A percentile compares a stretch with the other conserved stretches of the same genome.
Evolutionary conservation across 2,797 vertebrate genomes (phyloP).

Genomic region (Leucoraja ocellata): DNA sequence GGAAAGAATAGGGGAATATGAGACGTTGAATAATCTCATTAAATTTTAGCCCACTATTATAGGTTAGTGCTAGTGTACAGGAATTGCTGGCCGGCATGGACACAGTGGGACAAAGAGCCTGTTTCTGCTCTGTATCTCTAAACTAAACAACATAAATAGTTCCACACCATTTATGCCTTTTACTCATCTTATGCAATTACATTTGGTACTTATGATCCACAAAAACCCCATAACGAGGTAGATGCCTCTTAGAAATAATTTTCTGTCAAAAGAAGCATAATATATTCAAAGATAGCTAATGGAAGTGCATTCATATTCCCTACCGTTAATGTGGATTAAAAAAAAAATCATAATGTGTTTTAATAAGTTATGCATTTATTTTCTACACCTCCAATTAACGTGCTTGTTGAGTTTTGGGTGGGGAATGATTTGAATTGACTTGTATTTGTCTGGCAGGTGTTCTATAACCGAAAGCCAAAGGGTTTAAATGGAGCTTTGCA

Average conservation of each 20-base stretch:
- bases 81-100: no score
- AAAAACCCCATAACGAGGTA: no score
- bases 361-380: neutral
- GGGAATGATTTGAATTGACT: neutral
- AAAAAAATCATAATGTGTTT: no score
- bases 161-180: no score
- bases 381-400: neutral
- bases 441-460: slow-evolving; percentile 58
- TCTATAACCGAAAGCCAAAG: slow-evolving; percentile 83
- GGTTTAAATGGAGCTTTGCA: slow-evolving; percentile 84
- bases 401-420: neutral
- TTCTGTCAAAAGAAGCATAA: neutral
- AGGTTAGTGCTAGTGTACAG: no score
- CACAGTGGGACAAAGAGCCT: no score
- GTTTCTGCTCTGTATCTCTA: no score
- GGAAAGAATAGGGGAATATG: neutral
- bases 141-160: no score
- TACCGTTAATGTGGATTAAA: neutral
- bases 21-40: neutral
- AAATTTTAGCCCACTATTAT: neutral
- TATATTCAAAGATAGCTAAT: neutral
- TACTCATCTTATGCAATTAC: no score
- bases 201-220: no score
- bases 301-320: neutral
- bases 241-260: neutral